A percentile compares a stretch with the other conserved stretches of the same genome.
Evolutionary conservation across 1,140 invertebrate genomes (phyloP).

Genomic region (Drosophila ohnishii): DNA sequence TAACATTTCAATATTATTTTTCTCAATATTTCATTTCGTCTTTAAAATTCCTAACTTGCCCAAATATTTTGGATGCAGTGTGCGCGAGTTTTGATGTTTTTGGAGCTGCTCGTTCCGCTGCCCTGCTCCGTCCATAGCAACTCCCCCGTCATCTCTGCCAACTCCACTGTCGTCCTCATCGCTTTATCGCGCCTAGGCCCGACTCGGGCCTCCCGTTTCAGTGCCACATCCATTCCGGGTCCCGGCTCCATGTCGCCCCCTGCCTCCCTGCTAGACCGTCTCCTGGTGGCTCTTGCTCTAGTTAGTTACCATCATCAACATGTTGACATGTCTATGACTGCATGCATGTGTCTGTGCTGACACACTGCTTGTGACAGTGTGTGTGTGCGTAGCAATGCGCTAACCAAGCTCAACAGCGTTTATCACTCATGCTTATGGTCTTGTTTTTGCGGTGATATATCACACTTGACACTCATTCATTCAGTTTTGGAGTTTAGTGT

Average conservation of each 20-base stretch:
- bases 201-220: slow-evolving; percentile 27
- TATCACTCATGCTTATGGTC: slow-evolving; percentile 82
- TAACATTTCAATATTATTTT: too few relatives aligned
- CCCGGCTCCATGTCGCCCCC: slow-evolving; percentile 9
- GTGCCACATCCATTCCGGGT: slow-evolving; percentile 24
- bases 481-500: slow-evolving; percentile 79
- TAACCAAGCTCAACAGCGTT: slow-evolving; percentile 79
- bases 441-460: slow-evolving; percentile 82
- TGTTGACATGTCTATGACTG: slow-evolving; percentile 81
- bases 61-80: slow-evolving; percentile 28
- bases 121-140: slow-evolving; percentile 12
- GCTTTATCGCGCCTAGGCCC: slow-evolving; percentile 48
- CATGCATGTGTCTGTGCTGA: slow-evolving; percentile 50
- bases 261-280: slow-evolving; percentile 42
- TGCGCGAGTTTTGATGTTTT: slow-evolving; percentile 59
- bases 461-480: slow-evolving; percentile 83
- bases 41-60: too few relatives aligned
- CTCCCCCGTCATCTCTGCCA: slow-evolving; percentile 13
- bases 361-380: slow-evolving; percentile 29
- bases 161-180: slow-evolving; percentile 44
- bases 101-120: slow-evolving; percentile 45
- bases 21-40: too few relatives aligned
- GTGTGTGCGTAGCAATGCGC: slow-evolving; percentile 47
- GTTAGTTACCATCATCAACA: slow-evolving; percentile 81
- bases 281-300: slow-evolving; percentile 58